Base-by-base conservation (phyloP, 2,888 invertebrate species). In the Eupithecia vulgata region DNA sequence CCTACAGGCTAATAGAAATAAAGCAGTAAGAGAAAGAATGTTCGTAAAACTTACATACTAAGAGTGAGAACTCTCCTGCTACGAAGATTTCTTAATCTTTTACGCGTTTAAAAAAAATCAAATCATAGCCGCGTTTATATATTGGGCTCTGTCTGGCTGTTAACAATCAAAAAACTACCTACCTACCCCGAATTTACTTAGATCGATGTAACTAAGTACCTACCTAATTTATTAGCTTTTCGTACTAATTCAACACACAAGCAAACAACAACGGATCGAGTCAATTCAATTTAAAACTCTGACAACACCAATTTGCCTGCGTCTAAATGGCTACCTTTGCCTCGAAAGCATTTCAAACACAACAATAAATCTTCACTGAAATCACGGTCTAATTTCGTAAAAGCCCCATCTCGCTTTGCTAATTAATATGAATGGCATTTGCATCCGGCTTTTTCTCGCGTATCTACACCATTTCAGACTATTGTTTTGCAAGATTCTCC, bases 361-460 rank as follows among this genome's bases (percentile, higher is more conserved):
- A 92, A 93, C 92, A 93, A 94, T 94, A 94, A 94, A 94, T 94
- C 94, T 94, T 89, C 90, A 88, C 89, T 91, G 92, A 90, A 94
- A 94, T 94, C 94, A 93, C 93, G 92, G 91, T 92, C 93, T 94
- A 94, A 94, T 94, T 94, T 94, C 92, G 94, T 94, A 93, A 94
- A 94, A 94, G 94, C 94, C 91, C 91, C 91, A 91, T 94, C 92
- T 94, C 93, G 94, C 94, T 93, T 92, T 94, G 91, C 93, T 94
- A 94, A 94, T 94, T 94, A 94, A 94, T 94, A 94, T 94, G 94
- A 94, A 94, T 94, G 91, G 94, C 92, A 93, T 94, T 94, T 94
- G 93, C 94, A 94, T 94, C 93, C 93, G 92, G 94, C 92, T 94
- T 94, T 94, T 94, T 94, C 94, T 94, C 93, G 89, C 91, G 90